Evolutionary conservation across 2,113 vertebrate species (phyloP).

Genomic region (Marmota flaviventris): DNA sequence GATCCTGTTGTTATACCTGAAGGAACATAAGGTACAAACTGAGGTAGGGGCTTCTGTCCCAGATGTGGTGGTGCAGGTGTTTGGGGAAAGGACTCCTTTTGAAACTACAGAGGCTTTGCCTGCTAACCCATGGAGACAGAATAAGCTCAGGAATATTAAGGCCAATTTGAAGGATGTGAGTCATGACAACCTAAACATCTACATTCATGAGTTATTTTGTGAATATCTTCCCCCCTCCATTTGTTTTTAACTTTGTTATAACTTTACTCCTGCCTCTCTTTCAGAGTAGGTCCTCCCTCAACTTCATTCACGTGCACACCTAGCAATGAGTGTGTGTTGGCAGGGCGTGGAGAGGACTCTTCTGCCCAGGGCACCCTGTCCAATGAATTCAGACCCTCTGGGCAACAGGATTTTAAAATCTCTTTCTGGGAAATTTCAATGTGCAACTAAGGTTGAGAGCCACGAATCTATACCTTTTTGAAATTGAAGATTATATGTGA

Average conservation of each 20-base stretch:
- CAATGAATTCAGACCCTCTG: neutral
- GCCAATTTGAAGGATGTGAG: neutral
- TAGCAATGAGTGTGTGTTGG: too few species aligned
- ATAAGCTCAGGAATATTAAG: neutral
- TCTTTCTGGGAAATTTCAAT: neutral
- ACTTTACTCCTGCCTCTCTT: neutral
- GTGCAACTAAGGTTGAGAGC: neutral
- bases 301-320: neutral
- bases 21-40: neutral
- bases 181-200: neutral
- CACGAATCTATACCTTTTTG: neutral
- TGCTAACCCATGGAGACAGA: neutral
- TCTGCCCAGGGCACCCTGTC: too few species aligned
- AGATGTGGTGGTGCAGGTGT: neutral
- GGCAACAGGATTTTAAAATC: neutral
- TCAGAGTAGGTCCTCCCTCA: neutral
- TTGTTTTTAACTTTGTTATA: neutral
- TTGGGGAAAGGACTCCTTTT: neutral
- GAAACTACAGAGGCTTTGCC: neutral
- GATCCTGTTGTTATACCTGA: neutral
- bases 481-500: neutral
- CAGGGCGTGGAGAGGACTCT: rapidly evolving
- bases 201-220: neutral
- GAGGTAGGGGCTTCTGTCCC: neutral
- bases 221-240: neutral